These are phyloP conservation scores for Gila robusta DNA, from an alignment of 2,797 vertebrate genomes.

Conservation along the genomic window DNA sequence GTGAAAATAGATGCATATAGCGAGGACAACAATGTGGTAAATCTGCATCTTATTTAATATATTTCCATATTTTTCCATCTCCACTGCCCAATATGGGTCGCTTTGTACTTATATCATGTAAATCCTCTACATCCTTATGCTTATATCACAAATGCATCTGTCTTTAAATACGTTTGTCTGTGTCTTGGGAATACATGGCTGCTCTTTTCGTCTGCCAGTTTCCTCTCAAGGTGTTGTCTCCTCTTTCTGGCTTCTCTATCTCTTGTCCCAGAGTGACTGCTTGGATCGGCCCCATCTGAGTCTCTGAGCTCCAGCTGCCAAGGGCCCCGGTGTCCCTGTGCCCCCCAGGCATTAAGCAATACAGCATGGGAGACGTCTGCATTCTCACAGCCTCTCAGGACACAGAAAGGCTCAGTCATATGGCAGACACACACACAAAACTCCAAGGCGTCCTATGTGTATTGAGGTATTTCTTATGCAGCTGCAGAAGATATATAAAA, in stretches of 20 bases:
- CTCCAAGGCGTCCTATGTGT: not conserved
- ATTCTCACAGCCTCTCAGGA: slow-evolving; percentile 27
- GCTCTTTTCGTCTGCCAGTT: slow-evolving; percentile 72
- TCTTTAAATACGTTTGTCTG: slow-evolving; percentile 63
- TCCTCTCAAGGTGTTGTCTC: slow-evolving; percentile 75
- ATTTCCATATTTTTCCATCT: not conserved
- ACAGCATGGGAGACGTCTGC: slow-evolving; percentile 69
- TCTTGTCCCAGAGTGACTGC: slow-evolving; percentile 75
- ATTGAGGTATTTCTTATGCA: not conserved
- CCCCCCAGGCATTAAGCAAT: slow-evolving; percentile 72
- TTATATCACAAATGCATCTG: slow-evolving; percentile 56
- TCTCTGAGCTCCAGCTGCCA: slow-evolving; percentile 72
- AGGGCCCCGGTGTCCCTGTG: slow-evolving; percentile 76
- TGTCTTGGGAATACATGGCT: slow-evolving; percentile 72
- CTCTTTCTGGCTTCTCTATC: slow-evolving; percentile 63
- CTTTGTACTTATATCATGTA: not conserved
- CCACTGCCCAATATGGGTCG: not conserved
- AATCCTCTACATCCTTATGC: slow-evolving; percentile 56
- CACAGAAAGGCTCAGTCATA: slow-evolving; percentile 68
- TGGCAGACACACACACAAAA: slow-evolving; percentile 77
- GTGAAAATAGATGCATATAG: not conserved
- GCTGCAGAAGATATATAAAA: not conserved
- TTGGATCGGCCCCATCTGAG: slow-evolving; percentile 79
- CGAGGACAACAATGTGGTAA: not conserved
- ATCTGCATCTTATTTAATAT: not conserved